These are phyloP conservation scores for Drosophila picticornis DNA, from an alignment of 2,888 invertebrate genomes.

Conservation along the genomic window DNA sequence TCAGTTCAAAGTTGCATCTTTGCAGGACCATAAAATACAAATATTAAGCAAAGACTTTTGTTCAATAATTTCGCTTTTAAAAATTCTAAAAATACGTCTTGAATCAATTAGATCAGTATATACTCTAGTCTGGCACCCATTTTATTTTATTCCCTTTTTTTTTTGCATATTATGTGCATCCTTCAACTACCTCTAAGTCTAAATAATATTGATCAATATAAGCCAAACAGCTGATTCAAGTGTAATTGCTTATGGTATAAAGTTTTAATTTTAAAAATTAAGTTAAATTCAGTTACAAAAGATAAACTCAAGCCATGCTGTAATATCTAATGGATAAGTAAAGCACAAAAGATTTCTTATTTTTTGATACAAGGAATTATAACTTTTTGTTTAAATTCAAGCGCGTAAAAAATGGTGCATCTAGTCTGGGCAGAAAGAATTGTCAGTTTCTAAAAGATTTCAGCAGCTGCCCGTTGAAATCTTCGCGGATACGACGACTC, in stretches of 20 bases:
- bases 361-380: background rate
- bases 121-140: too few species aligned
- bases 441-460: constrained; percentile 4
- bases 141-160: too few species aligned
- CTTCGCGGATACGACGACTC: constrained; percentile 15
- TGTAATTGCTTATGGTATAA: background rate
- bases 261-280: background rate
- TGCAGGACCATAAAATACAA: background rate
- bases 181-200: too few species aligned
- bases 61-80: too few species aligned
- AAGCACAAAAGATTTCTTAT: too few species aligned
- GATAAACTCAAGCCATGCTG: background rate
- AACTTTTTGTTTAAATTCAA: background rate
- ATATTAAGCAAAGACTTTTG: background rate
- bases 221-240: background rate
- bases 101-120: too few species aligned
- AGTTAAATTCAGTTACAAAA: background rate
- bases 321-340: background rate
- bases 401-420: too few species aligned
- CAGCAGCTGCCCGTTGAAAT: constrained; percentile 41
- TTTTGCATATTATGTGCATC: too few species aligned
- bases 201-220: too few species aligned
- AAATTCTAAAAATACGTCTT: too few species aligned
- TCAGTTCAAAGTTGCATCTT: background rate
- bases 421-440: background rate